Base-by-base conservation (phyloP, 2,888 invertebrate species). In the Tinea semifulvella region DNA sequence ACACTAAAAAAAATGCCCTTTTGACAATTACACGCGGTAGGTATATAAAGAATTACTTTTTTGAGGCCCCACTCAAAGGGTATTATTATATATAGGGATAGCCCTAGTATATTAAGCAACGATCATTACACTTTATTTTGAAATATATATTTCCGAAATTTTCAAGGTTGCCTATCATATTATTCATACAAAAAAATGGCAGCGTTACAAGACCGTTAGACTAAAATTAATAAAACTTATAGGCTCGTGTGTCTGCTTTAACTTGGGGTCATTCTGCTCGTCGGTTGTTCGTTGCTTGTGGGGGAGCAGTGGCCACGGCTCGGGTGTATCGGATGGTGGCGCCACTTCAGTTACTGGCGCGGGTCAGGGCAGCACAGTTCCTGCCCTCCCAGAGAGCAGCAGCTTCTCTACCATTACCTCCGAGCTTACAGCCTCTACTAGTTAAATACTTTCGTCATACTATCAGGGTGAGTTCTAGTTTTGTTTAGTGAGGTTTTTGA, bases 231-330 rank as follows among this genome's bases (percentile, higher is more conserved):
- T n/a, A n/a, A n/a, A n/a, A n/a, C n/a, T 40, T 38, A 3, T 61
- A 92, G 91, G 86, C 90, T 52, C 88, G 90, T 3, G 92, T 98
- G 44, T 92, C 95, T 42, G 96, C 97, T 1, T 80, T 99, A 60
- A 98, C 98, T 6, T 99, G 98, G 98, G 98, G 97, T 19, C 98
- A 98, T 83, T 96, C 96, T 66, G 98, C 98, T 65, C 91, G 94
- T 54, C 85, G 98, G 19, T 82, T 99, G 53, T 98, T 98, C 70
- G 88, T 98, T 49, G 94, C 94, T 3, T 93, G 93, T 2, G 98
- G 98, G 10, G 91, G 92, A 39, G 89, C 91, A 58, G 88, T 94
- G 57, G 95, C 96, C 71, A 94, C 96, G 50, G 97, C 96, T 35
- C 94, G 97, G 87, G 92, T 98, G 44, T 94, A 93, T 58, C 83